Conservation (phyloP, 2,888 invertebrate species). For the Minunthozetes semirufus region DNA sequence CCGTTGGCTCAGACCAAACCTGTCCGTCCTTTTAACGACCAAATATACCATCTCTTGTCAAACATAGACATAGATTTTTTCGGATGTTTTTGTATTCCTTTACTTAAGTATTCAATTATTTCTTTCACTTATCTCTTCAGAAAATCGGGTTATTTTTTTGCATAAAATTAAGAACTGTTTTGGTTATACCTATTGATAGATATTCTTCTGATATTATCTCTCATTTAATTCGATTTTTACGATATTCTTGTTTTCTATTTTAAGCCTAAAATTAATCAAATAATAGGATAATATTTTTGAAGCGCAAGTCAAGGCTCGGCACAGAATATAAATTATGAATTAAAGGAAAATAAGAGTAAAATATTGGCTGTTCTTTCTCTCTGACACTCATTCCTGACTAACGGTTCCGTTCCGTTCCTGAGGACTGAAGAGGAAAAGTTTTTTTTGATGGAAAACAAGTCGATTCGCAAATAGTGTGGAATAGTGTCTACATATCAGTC, state of each 20-base stretch:
- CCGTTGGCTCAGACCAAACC: not conserved
- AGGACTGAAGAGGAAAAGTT: too few relatives aligned
- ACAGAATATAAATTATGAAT: not conserved
- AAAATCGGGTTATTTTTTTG: too few relatives aligned
- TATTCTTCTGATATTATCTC: too few relatives aligned
- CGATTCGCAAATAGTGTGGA: not conserved
- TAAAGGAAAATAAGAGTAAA: not conserved
- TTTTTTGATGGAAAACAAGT: too few relatives aligned
- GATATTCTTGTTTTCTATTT: too few relatives aligned
- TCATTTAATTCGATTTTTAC: too few relatives aligned
- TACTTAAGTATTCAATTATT: not conserved
- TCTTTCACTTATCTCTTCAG: too few relatives aligned
- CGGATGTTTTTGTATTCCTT: not conserved
- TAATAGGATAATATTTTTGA: not conserved
- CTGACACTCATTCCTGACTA: too few relatives aligned
- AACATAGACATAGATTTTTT: not conserved
- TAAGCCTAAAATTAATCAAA: not conserved
- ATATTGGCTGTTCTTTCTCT: not conserved
- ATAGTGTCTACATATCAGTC: not conserved
- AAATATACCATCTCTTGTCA: not conserved
- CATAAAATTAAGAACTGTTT: too few relatives aligned
- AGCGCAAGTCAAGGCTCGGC: not conserved
- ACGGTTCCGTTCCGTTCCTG: too few relatives aligned
- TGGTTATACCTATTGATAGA: too few relatives aligned
- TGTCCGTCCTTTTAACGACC: not conserved